These are phyloP conservation scores for Odontomyia ornata DNA, from an alignment of 2,888 invertebrate genomes.

Conservation along the genomic window DNA sequence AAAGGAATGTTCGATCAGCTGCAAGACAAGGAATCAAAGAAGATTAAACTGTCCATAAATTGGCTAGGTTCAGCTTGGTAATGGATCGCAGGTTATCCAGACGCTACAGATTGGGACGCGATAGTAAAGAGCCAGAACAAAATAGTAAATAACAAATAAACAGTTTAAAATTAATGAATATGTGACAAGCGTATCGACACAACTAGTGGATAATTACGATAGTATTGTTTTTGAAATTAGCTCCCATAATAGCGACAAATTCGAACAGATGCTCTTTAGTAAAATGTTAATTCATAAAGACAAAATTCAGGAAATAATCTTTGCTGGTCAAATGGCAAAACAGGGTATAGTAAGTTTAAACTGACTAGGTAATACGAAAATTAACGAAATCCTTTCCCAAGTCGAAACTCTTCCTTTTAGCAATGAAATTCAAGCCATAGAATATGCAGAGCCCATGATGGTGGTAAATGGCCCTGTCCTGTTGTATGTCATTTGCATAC, in stretches of 20 bases:
- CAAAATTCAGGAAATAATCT: slow-evolving; percentile 10
- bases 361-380: background rate
- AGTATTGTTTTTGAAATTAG: slow-evolving; percentile 32
- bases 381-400: slow-evolving; percentile 32
- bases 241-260: too few species aligned
- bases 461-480: slow-evolving; percentile 46
- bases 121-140: slow-evolving; percentile 36
- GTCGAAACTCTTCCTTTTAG: slow-evolving; percentile 48
- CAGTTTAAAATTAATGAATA: slow-evolving; percentile 44
- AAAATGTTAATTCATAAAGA: slow-evolving; percentile 4
- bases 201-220: slow-evolving; percentile 38
- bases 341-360: slow-evolving; percentile 11
- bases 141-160: slow-evolving; percentile 42
- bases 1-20: background rate
- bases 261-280: background rate
- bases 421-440: slow-evolving; percentile 43
- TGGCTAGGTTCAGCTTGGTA: slow-evolving; percentile 47
- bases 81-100: slow-evolving; percentile 46
- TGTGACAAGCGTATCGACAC: slow-evolving; percentile 22
- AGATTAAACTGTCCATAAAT: slow-evolving; percentile 43
- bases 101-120: slow-evolving; percentile 40
- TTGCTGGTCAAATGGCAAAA: slow-evolving; percentile 19
- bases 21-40: slow-evolving; percentile 18
- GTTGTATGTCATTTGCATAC: slow-evolving; percentile 1
- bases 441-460: slow-evolving; percentile 47